Base-by-base conservation (phyloP, 37 sponge, comb jelly and placozoan genomes). In the Spongilla lacustris region DNA sequence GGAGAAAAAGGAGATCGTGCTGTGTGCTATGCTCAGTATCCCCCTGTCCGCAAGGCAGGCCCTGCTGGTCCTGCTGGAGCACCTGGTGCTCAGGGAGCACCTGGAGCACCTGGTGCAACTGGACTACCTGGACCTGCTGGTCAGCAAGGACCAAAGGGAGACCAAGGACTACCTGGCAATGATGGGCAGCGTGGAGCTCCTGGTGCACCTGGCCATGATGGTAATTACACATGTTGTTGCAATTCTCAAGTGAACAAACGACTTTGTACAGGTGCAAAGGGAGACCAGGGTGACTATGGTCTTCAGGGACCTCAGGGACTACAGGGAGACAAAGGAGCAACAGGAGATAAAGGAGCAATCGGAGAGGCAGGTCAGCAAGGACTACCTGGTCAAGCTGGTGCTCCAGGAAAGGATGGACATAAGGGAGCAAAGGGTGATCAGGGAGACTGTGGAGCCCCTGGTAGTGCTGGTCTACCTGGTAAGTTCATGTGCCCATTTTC, bases 331-430 rank as follows among this genome's bases (percentile, higher is more conserved):
- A 34, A 27, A 33, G 91, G 91, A 26, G 6, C 26, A 6, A 26
- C 0, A 1, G 91, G 91, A 28, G 24, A 32, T 10, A 27, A 21
- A 1, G 91, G 91, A 58, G 28, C 67, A 23, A 71, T 83, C 38
- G 91, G 91, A 71, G 83, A 79, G 17, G 84, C 86, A 36, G 91
- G 91, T 34, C 23, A 79, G 25, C 74, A 80, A 37, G 91, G 91
- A 21, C 46, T 36, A 12, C 79, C 79, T 35, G 90, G 90, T 81
- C 80, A 82, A 22, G 8, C 34, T 50, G 91, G 46, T 46, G 46
- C 46, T 46, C 46, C 46, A 46, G 46, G 46, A 4, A 46, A 46
- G 46, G 46, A 46, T 46, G 46, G 46, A 4, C 4, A 10, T 8
- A 46, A 46, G 8, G 46, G 46, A 8, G 46, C 46, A 46, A 46